Base-by-base conservation (phyloP, 2,797 vertebrate genomes). In the Balearica regulorum region DNA sequence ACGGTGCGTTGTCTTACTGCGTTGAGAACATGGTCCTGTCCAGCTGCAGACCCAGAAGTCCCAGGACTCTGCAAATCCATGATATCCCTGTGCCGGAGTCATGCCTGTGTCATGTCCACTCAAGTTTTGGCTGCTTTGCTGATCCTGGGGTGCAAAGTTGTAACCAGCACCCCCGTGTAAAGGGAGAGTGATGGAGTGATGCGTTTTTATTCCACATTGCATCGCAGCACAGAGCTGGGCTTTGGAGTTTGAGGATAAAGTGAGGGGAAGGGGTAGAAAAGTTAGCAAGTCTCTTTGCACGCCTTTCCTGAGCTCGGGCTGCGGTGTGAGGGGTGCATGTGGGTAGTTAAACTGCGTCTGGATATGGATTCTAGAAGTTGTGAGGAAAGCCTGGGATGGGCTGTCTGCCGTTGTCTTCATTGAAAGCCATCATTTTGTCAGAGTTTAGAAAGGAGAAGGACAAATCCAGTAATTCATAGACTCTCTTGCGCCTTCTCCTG, bases 131-230 rank as follows among this genome's bases (percentile, higher is more conserved):
- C 79, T 87, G 21, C 64, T 89, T 51, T 89, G 46, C 46, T 62
- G 46, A 26, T 61, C 3, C 16, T 21, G 6, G 13, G 29, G 16
- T 54, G 51, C 75, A 54, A 41, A 11, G 28, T 48, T 80, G 20
- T 9, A 29, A 25, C 10, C 35, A 16, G 26, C 41, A 21, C 19
- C 28, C 28, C 28, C 2, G 0, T 5, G 2, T 14, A 25, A 29
- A 53, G 57, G 16, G 53, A 37, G 16, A 35, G 28, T 0, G 0
- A 5, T 31, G 53, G 16, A 39, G 28, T 0, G 0, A 5, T 31
- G 60, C 1, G 1, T 28, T 49, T 94, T 64, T 25, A 9, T 58
- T 33, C 46, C 10, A 24, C 24, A 3, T 44, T 31, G 51, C 55
- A 12, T 46, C 65, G 53, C 69, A 69, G 22, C 39, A 31, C 51